Base-by-base conservation (phyloP, 2,888 invertebrate genomes). In the Drosophila robusta region DNA sequence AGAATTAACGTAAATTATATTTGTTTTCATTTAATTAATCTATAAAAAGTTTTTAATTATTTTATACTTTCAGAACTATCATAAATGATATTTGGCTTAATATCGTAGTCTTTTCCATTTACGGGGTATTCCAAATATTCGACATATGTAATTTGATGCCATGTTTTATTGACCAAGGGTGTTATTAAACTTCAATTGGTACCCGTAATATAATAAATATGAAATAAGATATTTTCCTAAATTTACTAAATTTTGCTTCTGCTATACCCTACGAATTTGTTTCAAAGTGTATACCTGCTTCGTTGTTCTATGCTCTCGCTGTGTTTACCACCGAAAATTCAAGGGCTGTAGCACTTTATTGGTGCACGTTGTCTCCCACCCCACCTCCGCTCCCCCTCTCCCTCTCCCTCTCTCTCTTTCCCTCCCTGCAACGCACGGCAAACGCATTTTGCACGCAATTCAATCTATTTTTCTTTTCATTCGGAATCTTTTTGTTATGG, bases 401-500 rank as follows among this genome's bases (percentile, higher is more conserved):
- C 9, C 7, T 14, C n/a, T 24, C 44, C 4, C 7, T 4, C 1
- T n/a, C 11, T 24, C 42, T 8, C 41, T 9, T 18, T 14, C 16
- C 9, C 51, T 29, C 36, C 34, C 24, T 29, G 71, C 72, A 61
- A 61, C 72, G 70, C 84, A 80, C 75, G 50, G 66, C 70, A 78
- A 80, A 87, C 82, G 82, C 88, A 89, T 88, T 90, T 89, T 78
- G 83, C 90, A 89, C 89, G 88, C 89, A 88, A 88, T 89, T 90
- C 89, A 89, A 89, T 90, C 78, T 78, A 82, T 79, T 84, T 76
- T 79, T 65, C 72, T 74, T 74, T 83, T 83, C 78, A 83, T 75
- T 65, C 51, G 18, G 60, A 75, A 88, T 77, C 84, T 75, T 78
- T 87, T 86, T 83, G 80, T 80, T 77, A 49, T 57, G 38, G 12